Base-by-base conservation (phyloP, 2,113 vertebrate genomes). In the Scytalopus superciliaris region DNA sequence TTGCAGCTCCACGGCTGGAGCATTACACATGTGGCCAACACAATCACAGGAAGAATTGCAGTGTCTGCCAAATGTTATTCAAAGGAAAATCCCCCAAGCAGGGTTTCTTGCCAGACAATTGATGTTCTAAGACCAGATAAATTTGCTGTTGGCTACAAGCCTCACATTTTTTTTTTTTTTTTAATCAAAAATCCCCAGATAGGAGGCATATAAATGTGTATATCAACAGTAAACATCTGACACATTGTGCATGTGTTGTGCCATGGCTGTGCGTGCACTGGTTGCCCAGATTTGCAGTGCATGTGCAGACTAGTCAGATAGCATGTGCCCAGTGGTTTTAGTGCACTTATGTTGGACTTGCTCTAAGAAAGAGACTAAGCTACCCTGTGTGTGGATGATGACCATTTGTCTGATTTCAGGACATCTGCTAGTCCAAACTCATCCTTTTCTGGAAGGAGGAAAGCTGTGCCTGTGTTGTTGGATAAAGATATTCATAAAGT, bases 111-210 rank as follows among this genome's bases (percentile, higher is more conserved):
- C 57, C 67, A 63, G 80, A 53, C 12, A n/a, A 19, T 13, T 86
- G 67, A 17, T 79, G n/a, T 67, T 93, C 39, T 56, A 79, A 80
- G 72, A 75, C 31, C 47, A 80, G 57, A 72, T 49, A 89, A 63
- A 80, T 89, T 80, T 89, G 44, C 44, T 79, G 12, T 59, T 87
- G 73, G 42, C 67, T 89, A 62, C 12, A 33, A 21, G 6, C 22
- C 28, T 89, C 3, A 1, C 14, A 33, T 47, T 22, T 52, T 76
- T 79, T 52, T 47, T 22, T 52, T 76, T 79, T 52, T 70, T 79
- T 60, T 62, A 15, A 52, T 68, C 24, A 35, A 22, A 89, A 79
- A 14, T 72, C 47, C 42, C 24, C 27, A 66, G 33, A 27, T 31
- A 66, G 78, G 67, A 42, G 30, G 35, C 21, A 44, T 67, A 44